These are phyloP conservation scores for Aporophyla lueneburgensis DNA, from an alignment of 2,888 invertebrate genomes.

Conservation along the genomic window DNA sequence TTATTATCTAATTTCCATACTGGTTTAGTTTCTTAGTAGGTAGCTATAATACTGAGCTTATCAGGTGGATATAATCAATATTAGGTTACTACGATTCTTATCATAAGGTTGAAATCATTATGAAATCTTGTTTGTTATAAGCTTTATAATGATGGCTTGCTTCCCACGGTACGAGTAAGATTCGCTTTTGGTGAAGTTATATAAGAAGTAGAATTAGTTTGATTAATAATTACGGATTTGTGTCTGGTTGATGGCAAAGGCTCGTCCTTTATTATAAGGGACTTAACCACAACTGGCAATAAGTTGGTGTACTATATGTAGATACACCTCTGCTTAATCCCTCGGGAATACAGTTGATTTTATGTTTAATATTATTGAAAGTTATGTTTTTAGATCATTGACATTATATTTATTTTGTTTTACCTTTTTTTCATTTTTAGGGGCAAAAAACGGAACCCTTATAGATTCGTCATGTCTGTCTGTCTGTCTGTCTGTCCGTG, in stretches of 20 bases:
- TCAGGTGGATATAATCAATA: slow-evolving; percentile 18
- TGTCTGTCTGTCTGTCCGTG: too few species aligned
- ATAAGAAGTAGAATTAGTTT: neutral
- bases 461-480: too few species aligned
- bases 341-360: too few species aligned
- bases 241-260: neutral
- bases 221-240: neutral
- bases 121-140: neutral
- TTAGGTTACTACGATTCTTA: slow-evolving; percentile 16
- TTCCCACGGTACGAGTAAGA: neutral
- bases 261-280: too few species aligned
- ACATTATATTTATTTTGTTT: too few species aligned
- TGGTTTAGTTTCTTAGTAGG: slow-evolving; percentile 14
- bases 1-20: slow-evolving; percentile 39
- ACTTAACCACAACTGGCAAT: neutral
- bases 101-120: slow-evolving; percentile 5
- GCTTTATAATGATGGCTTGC: neutral
- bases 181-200: too few species aligned
- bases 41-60: slow-evolving; percentile 10
- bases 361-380: too few species aligned
- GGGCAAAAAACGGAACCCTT: too few species aligned
- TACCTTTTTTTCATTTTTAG: too few species aligned
- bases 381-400: too few species aligned
- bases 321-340: too few species aligned
- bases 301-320: too few species aligned